Base-by-base conservation (phyloP, 2,888 invertebrate species). In the Plusia festucae region DNA sequence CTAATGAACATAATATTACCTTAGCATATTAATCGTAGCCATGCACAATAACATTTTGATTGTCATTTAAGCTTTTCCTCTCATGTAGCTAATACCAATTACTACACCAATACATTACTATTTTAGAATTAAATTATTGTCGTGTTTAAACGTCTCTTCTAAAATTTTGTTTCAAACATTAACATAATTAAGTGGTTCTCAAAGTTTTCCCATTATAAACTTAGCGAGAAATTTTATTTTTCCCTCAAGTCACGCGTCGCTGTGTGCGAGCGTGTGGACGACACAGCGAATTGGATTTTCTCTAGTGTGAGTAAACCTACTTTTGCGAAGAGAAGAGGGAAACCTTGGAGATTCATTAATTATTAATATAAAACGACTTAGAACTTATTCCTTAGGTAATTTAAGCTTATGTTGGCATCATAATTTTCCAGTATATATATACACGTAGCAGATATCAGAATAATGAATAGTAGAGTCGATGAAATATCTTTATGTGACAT, bases 141-240 rank as follows among this genome's bases (percentile, higher is more conserved):
- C 90, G 85, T 93, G 89, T 93, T 93, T 91, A 93, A 95, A 91
- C 90, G 90, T 94, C 93, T 93, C 91, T 92, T 92, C 92, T 94
- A 91, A 93, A 95, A 94, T 95, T 94, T 94, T 93, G 95, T 95
- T 95, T 95, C 92, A 93, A 94, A 95, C 95, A 95, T 95, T 95
- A 95, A 95, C 95, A 95, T 95, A 95, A 95, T 95, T 95, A 95
- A 95, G 95, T 95, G 95, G 95, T 94, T 95, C 94, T 94, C 94
- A 94, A 95, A 95, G 94, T 95, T 95, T 95, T 95, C 95, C 95
- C 95, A 95, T 95, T 95, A 95, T 94, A 94, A 95, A 95, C 95
- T 95, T 95, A 94, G 94, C 92, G 93, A 95, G 94, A 94, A 95
- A 94, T 95, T 95, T 95, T 95, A 95, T 95, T 95, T 95, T 95